A percentile compares a stretch with the other conserved stretches of the same genome.
These are phyloP conservation scores for Eupsilia transversa DNA, from an alignment of 2,888 invertebrate genomes.

Conservation along the genomic window DNA sequence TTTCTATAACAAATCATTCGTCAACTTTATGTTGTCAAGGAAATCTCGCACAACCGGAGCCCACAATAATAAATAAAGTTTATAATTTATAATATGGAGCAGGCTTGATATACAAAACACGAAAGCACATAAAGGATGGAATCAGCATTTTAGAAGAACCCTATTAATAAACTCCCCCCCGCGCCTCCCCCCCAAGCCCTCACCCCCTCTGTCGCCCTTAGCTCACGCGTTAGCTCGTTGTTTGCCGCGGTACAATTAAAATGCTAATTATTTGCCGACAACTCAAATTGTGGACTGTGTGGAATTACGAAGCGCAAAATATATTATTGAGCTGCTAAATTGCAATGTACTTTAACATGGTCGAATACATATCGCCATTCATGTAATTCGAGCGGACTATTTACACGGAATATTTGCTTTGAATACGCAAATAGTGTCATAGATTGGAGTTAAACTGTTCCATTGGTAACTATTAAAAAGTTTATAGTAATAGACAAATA, in stretches of 20 bases:
- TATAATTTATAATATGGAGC: conserved; percentile 49
- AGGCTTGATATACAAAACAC: conserved; percentile 63
- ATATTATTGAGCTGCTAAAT: conserved; percentile 59
- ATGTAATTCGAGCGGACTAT: conserved; percentile 36
- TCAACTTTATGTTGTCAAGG: background rate
- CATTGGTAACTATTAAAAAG: conserved; percentile 15
- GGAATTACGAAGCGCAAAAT: conserved; percentile 68
- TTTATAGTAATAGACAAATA: conserved; percentile 1
- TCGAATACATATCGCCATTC: conserved; percentile 44
- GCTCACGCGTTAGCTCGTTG: conserved; percentile 71
- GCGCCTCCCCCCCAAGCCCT: conserved; percentile 35
- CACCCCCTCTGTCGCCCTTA: conserved; percentile 38
- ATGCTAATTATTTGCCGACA: conserved; percentile 85
- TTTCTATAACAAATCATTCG: background rate
- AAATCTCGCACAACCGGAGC: background rate
- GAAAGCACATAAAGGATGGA: conserved; percentile 67
- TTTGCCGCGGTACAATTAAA: conserved; percentile 81
- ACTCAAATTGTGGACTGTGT: conserved; percentile 73
- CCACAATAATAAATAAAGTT: conserved; percentile 28
- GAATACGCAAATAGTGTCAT: conserved; percentile 38
- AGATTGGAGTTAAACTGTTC: conserved; percentile 32
- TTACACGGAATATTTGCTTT: conserved; percentile 51
- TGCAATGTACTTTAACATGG: conserved; percentile 50
- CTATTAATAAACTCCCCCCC: conserved; percentile 63
- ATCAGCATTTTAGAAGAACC: conserved; percentile 70